These are phyloP conservation scores for Cephalopterus ornatus DNA, from an alignment of 2,113 vertebrate species.

Conservation along the genomic window DNA sequence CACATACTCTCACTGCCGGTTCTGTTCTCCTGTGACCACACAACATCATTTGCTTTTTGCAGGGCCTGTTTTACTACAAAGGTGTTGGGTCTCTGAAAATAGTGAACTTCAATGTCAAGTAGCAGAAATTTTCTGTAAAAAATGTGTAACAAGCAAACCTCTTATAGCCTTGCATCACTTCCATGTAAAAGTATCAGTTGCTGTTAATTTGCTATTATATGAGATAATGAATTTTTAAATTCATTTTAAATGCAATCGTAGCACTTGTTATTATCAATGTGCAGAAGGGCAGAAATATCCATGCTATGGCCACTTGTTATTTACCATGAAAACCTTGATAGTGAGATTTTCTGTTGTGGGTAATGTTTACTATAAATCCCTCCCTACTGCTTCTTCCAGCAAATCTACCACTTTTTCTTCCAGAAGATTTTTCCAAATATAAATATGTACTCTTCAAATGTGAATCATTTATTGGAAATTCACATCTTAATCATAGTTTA, in stretches of 20 bases:
- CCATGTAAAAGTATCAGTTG: background rate
- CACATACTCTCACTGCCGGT: background rate
- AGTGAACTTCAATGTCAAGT: background rate
- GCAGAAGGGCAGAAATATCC: background rate
- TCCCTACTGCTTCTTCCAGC: background rate
- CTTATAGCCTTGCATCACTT: background rate
- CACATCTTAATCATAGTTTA: background rate
- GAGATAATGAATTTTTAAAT: background rate
- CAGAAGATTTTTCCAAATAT: background rate
- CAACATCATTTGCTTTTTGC: background rate
- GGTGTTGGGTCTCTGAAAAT: background rate
- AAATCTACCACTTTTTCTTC: background rate
- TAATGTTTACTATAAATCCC: background rate
- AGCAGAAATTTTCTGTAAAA: background rate
- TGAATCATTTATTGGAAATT: background rate
- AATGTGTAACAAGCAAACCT: background rate
- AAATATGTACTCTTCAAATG: background rate
- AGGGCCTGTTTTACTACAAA: background rate
- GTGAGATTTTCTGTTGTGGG: background rate
- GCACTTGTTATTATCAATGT: background rate
- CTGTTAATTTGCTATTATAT: background rate
- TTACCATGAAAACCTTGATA: background rate
- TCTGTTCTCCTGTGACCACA: background rate
- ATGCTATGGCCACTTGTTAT: background rate
- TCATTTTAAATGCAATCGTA: no score